Percentiles rank a stretch among this genome's conserved stretches.
phyloP scores from a whole-genome alignment of 1,140 invertebrate genomes.

The Calliopsis andreniformis region DNA sequence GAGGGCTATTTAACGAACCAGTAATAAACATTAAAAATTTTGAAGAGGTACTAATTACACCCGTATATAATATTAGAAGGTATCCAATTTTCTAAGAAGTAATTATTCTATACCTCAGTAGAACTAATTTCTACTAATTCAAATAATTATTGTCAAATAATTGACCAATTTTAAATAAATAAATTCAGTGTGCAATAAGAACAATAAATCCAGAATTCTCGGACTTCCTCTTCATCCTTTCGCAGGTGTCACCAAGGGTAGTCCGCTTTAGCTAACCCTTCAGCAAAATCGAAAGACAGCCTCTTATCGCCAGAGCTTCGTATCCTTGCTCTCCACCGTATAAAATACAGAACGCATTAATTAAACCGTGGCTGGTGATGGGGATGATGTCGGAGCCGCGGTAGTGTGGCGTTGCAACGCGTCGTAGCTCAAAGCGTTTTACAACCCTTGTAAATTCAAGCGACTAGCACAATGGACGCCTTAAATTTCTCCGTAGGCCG shows the following conservation, averaged over 20 bases:
- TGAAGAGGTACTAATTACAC: no score
- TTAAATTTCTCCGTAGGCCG: constrained; percentile 47
- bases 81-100: no score
- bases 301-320: constrained; percentile 1
- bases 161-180: no score
- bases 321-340: constrained; percentile 5
- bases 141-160: no score
- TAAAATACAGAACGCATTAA: constrained; percentile 54
- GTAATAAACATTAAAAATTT: no score
- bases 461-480: constrained; percentile 44
- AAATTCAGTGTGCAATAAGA: not conserved
- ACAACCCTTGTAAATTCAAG: constrained; percentile 45
- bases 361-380: constrained; percentile 36
- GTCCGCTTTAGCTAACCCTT: not conserved
- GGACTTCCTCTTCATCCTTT: not conserved
- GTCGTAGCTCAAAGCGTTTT: constrained; percentile 54
- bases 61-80: no score
- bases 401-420: constrained; percentile 35
- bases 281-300: constrained; percentile 1
- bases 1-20: no score
- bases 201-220: not conserved
- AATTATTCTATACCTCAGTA: no score
- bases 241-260: not conserved
- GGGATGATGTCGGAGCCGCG: constrained; percentile 39
- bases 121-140: no score